phyloP scores from a whole-genome alignment of 2,797 vertebrate species.

The Cossypha caffra region DNA sequence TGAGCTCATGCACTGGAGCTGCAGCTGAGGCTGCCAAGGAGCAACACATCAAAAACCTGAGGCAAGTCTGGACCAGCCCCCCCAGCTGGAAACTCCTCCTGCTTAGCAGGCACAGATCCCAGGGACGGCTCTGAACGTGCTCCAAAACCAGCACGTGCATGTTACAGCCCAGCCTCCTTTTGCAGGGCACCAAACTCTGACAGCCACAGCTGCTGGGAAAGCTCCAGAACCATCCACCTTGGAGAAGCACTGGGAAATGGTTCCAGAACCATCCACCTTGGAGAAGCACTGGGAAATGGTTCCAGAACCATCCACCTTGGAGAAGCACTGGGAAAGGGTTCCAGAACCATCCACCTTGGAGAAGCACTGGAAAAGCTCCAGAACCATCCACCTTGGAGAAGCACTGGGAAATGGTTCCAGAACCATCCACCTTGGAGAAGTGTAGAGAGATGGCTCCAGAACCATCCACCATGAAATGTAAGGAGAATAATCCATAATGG shows the following conservation, averaged over 20 bases:
- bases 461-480: fast-evolving
- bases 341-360: not conserved
- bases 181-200: not conserved
- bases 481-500: too few relatives aligned
- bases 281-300: fast-evolving
- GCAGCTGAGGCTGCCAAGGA: not conserved
- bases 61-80: constrained; percentile 18
- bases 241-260: not conserved
- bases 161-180: not conserved
- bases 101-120: not conserved
- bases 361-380: not conserved
- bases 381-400: fast-evolving
- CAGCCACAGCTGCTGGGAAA: not conserved
- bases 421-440: too few relatives aligned
- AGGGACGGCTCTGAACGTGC: not conserved
- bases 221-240: not conserved
- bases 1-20: not conserved
- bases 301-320: not conserved
- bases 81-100: not conserved
- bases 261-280: fast-evolving
- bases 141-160: fast-evolving
- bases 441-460: fast-evolving
- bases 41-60: not conserved
- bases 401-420: fast-evolving
- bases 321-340: fast-evolving